phyloP scores from a whole-genome alignment of 1,140 invertebrate species.

The Drosophila sp. region DNA sequence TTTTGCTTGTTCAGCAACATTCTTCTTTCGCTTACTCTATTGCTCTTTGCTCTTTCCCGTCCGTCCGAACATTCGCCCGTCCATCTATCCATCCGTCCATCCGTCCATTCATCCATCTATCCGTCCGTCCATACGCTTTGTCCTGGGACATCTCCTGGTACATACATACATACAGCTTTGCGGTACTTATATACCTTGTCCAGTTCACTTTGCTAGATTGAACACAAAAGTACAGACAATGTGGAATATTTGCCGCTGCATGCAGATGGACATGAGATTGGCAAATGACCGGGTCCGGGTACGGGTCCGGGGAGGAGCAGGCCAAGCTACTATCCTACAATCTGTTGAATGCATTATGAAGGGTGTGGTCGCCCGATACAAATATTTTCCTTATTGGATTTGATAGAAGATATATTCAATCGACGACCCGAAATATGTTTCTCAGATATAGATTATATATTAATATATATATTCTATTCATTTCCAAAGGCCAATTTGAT shows the following conservation, averaged over 20 bases:
- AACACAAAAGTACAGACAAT: constrained; percentile 18
- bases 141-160: constrained; percentile 26
- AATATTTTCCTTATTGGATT: neutral
- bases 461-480: no score
- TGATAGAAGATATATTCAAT: neutral
- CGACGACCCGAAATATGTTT: no score
- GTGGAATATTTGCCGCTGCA: constrained; percentile 20
- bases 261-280: constrained; percentile 15
- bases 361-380: neutral
- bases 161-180: constrained; percentile 34
- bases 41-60: constrained; percentile 37
- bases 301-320: neutral
- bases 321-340: neutral
- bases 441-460: no score
- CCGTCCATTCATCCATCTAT: constrained; percentile 22
- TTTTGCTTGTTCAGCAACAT: constrained; percentile 76
- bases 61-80: neutral
- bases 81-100: constrained; percentile 12
- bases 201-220: constrained; percentile 46
- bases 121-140: constrained; percentile 10
- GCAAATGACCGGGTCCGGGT: neutral
- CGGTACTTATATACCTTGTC: constrained; percentile 44
- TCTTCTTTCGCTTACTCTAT: constrained; percentile 63
- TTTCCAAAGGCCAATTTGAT: neutral
- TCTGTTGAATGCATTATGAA: constrained; percentile 16